Conservation (phyloP, 2,888 invertebrate genomes). For the Epinotia bilunana region DNA sequence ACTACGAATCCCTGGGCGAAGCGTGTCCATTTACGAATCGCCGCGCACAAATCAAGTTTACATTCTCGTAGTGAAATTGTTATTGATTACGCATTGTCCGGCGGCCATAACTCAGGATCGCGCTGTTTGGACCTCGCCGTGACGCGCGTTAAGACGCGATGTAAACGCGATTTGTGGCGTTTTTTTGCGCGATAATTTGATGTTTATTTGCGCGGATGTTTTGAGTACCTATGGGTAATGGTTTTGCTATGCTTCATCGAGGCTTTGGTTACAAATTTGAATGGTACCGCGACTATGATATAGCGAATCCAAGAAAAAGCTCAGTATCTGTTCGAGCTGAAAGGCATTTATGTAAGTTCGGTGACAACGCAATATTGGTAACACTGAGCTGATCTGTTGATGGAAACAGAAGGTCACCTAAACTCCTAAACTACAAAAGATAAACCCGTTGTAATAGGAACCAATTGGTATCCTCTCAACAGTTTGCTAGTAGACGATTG, state of each 20-base stretch:
- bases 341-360: too few relatives aligned
- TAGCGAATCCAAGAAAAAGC: too few relatives aligned
- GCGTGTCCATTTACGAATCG: slow-evolving; percentile 44
- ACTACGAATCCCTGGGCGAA: not conserved
- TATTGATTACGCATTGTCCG: slow-evolving; percentile 79
- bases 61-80: slow-evolving; percentile 71
- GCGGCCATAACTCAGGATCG: slow-evolving; percentile 73
- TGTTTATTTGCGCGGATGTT: slow-evolving; percentile 40
- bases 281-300: not conserved
- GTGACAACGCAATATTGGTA: too few relatives aligned
- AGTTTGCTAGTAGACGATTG: too few relatives aligned
- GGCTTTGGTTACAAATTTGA: not conserved
- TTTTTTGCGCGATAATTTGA: slow-evolving; percentile 36
- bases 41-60: slow-evolving; percentile 65
- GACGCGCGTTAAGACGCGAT: slow-evolving; percentile 50
- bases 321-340: too few relatives aligned
- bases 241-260: not conserved
- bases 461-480: too few relatives aligned
- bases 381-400: too few relatives aligned
- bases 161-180: slow-evolving; percentile 39
- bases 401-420: too few relatives aligned
- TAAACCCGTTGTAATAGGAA: too few relatives aligned
- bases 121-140: slow-evolving; percentile 69
- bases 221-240: not conserved
- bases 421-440: too few relatives aligned